Base-by-base conservation (phyloP, 2,888 invertebrate species). In the Pseudeuparius sepicola region DNA sequence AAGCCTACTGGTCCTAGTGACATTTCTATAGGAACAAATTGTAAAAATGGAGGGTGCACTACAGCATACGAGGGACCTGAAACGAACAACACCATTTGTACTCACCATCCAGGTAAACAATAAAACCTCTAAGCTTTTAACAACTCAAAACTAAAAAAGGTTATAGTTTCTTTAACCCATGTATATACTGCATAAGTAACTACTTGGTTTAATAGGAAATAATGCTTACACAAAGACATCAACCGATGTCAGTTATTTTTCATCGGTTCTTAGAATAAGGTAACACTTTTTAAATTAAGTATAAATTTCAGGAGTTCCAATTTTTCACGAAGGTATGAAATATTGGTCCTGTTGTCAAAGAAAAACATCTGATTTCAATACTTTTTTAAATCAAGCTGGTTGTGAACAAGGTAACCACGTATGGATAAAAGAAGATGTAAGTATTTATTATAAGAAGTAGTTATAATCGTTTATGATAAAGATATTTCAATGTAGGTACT, bases 291-390 rank as follows among this genome's bases (percentile, higher is more conserved):
- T n/a, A n/a, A n/a, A n/a, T n/a, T n/a, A n/a, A n/a, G n/a, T n/a
- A n/a, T n/a, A n/a, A n/a, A n/a, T n/a, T n/a, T n/a, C n/a, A n/a
- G 96, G 96, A 1, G 71, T 70, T 23, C 90, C 96, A 0, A 73
- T 97, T 31, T 97, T 97, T 60, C 96, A 97, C 52, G 96, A 97
- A 66, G 96, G 94, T 1, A 66, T 94, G 57, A 97, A 97, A 59
- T 97, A 78, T 61, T 97, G 96, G 96, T 84, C 92, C 0, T 99
- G 98, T 57, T 98, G 98, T 56, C 78, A 84, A 50, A 83, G 81
- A 53, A 78, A 81, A 54, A 97, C 97, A 0, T 80, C 88, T 1
- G 97, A 99, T 58, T 99, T 99, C 57, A 75, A 85, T 36, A 75
- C 73, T 2, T 99, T 98, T 56, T 68, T 98, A 36, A 82, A 78